Evolutionary conservation across 1,140 invertebrate genomes (phyloP).

Genomic region (Nylanderia fulva): DNA sequence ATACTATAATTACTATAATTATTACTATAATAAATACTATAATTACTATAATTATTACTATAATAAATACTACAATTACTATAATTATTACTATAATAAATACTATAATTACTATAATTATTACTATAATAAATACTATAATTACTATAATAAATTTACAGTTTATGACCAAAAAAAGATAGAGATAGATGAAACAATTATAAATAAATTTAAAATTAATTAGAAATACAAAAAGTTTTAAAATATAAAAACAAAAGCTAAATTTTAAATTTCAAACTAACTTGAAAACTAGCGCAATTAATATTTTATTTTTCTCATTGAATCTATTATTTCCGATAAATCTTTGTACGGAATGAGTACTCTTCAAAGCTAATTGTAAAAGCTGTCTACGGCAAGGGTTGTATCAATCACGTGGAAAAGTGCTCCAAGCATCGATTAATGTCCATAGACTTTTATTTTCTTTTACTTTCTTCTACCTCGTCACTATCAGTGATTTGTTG

Average conservation of each 20-base stretch:
- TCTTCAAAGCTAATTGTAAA: slow-evolving; percentile 21
- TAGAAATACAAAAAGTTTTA: too few relatives aligned
- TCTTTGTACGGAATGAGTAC: slow-evolving; percentile 7
- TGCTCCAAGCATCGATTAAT: slow-evolving; percentile 23
- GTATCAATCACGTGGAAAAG: slow-evolving; percentile 29
- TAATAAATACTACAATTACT: background rate
- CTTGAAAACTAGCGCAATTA: background rate
- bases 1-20: background rate
- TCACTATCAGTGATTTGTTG: background rate
- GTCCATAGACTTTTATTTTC: slow-evolving; percentile 9
- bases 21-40: background rate
- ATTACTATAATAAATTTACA: background rate
- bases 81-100: background rate
- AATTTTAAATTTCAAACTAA: background rate
- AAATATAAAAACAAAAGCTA: background rate
- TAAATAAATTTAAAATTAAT: too few relatives aligned
- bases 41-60: too few relatives aligned
- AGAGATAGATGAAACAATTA: background rate
- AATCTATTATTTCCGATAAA: slow-evolving; percentile 6
- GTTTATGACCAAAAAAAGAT: background rate
- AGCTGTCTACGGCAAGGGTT: background rate
- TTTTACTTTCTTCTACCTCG: background rate
- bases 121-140: background rate
- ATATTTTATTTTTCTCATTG: background rate
- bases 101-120: background rate